Percentiles rank a stretch among this genome's conserved stretches.
Conservation (phyloP, 2,797 vertebrate species). For the Trachurus trachurus region DNA sequence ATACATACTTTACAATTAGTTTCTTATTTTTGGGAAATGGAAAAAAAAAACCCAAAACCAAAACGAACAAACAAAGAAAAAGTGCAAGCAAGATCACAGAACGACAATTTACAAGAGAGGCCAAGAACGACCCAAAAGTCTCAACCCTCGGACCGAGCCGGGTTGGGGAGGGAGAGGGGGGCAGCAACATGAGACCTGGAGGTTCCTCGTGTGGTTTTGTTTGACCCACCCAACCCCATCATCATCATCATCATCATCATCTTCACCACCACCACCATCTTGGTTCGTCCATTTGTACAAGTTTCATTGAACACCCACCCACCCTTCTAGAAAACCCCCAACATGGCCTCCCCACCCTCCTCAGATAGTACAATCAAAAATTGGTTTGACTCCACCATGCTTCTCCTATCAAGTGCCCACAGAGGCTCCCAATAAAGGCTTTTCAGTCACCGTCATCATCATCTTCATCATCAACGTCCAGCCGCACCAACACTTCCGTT, state of each 20-base stretch:
- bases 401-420: conserved; percentile 65
- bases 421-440: conserved; percentile 65
- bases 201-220: conserved; percentile 41
- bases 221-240: conserved; percentile 2
- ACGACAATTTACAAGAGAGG: conserved; percentile 80
- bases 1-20: conserved; percentile 74
- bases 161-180: conserved; percentile 9
- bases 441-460: conserved; percentile 53
- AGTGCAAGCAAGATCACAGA: conserved; percentile 86
- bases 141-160: conserved; percentile 39
- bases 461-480: conserved; percentile 14
- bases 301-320: conserved; percentile 36
- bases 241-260: conserved; percentile 16
- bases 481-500: conserved; percentile 28
- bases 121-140: conserved; percentile 56
- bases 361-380: conserved; percentile 77
- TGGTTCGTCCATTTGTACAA: conserved; percentile 63
- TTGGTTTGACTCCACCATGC: conserved; percentile 68
- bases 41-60: conserved; percentile 12
- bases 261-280: conserved; percentile 22
- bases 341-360: conserved; percentile 58
- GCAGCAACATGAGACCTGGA: conserved; percentile 30
- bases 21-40: conserved; percentile 69
- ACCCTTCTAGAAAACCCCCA: conserved; percentile 32
- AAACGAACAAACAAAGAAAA: not conserved